Evolutionary conservation across 2,888 invertebrate species (phyloP).

Genomic region (Oscheius sp.): DNA sequence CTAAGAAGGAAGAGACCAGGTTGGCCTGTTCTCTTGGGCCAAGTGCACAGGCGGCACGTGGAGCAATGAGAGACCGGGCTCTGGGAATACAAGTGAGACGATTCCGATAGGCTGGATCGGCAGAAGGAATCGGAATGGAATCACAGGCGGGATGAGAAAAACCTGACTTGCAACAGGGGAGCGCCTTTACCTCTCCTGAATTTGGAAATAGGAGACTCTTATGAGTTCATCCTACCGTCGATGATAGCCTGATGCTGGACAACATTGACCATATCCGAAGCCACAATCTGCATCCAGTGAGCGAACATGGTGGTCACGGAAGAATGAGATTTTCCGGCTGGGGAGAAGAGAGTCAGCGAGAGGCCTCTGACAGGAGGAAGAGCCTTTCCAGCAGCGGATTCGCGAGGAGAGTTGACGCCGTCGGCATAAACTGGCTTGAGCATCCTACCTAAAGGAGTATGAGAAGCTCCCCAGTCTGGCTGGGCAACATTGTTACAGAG

Average conservation of each 20-base stretch:
- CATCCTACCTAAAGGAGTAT: constrained; percentile 68
- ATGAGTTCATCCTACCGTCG: constrained; percentile 21
- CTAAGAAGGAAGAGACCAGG: constrained; percentile 88
- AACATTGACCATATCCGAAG: constrained; percentile 77
- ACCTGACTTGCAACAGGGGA: constrained; percentile 69
- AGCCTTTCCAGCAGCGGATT: constrained; percentile 32
- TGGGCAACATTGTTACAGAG: constrained; percentile 73
- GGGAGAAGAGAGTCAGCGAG: constrained; percentile 57
- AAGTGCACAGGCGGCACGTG: constrained; percentile 59
- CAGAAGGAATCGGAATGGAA: constrained; percentile 62
- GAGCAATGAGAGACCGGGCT: constrained; percentile 66
- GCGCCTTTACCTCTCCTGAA: constrained; percentile 39
- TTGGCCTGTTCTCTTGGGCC: constrained; percentile 86
- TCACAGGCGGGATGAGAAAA: constrained; percentile 71
- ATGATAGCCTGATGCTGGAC: constrained; percentile 69
- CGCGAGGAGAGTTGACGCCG: constrained; percentile 47
- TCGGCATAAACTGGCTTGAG: constrained; percentile 71
- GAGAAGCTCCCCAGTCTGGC: constrained; percentile 70
- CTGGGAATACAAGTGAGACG: constrained; percentile 35
- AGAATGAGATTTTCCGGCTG: constrained; percentile 76
- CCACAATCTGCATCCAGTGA: constrained; percentile 70
- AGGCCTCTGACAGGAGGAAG: constrained; percentile 58
- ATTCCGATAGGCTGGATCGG: constrained; percentile 62
- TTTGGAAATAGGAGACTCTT: background rate
- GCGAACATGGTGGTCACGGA: constrained; percentile 78